Percentiles rank a stretch among this genome's conserved stretches.
Conservation (phyloP, 1,140 invertebrate species). For the Neotoxoptera formosana region DNA sequence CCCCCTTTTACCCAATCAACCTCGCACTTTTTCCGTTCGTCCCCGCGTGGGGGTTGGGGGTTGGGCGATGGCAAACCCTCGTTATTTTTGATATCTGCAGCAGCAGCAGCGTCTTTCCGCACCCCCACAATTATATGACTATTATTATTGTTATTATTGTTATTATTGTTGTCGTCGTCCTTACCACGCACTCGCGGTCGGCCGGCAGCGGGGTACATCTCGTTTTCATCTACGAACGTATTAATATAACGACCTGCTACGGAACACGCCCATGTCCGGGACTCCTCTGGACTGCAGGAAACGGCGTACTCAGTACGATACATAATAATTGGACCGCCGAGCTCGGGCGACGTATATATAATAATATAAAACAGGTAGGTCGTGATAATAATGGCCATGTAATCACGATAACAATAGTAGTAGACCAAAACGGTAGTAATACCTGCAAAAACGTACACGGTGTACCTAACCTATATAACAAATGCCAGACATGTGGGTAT, state of each 20-base stretch:
- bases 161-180: too few species aligned
- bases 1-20: rapidly evolving
- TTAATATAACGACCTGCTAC: neutral
- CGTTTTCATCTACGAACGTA: neutral
- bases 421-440: too few species aligned
- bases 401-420: too few species aligned
- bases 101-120: neutral
- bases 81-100: slow-evolving; percentile 3
- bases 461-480: too few species aligned
- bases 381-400: too few species aligned
- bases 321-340: neutral
- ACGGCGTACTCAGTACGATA: neutral
- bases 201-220: neutral
- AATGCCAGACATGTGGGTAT: too few species aligned
- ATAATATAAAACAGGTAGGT: neutral
- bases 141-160: neutral
- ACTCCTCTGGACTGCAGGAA: too few species aligned
- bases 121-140: neutral
- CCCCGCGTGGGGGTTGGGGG: neutral
- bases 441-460: too few species aligned
- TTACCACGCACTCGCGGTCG: neutral
- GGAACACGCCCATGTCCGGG: neutral
- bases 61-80: neutral
- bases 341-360: neutral
- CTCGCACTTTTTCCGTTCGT: neutral